These are phyloP conservation scores for Apomyelois bistriatella DNA, from an alignment of 2,888 invertebrate species.

Conservation along the genomic window DNA sequence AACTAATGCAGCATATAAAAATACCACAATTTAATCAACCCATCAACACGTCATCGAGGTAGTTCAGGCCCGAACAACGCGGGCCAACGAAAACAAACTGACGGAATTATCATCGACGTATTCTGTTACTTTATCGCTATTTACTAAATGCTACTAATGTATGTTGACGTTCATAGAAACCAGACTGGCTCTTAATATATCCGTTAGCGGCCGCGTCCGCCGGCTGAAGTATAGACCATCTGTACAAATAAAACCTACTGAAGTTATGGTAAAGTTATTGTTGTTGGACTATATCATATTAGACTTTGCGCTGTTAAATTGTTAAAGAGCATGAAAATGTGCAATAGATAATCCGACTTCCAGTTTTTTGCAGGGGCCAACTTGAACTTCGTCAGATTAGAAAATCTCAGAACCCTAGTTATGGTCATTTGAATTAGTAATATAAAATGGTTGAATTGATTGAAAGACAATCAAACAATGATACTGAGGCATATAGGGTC, in stretches of 20 bases:
- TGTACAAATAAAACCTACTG: conserved; percentile 52
- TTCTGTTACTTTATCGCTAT: conserved; percentile 51
- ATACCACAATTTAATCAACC: conserved; percentile 32
- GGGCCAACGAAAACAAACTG: conserved; percentile 46
- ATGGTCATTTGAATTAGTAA: too few species aligned
- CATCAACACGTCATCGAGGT: conserved; percentile 37
- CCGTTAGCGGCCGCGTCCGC: conserved; percentile 45
- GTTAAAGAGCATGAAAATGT: neutral
- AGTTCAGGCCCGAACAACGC: conserved; percentile 22
- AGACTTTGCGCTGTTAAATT: neutral
- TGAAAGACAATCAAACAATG: too few species aligned
- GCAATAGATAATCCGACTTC: neutral
- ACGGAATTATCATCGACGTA: conserved; percentile 52
- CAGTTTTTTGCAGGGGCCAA: too few species aligned
- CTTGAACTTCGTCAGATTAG: too few species aligned
- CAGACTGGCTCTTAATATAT: conserved; percentile 49
- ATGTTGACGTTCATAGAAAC: conserved; percentile 61
- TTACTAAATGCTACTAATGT: conserved; percentile 57
- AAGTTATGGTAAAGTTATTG: conserved; percentile 38
- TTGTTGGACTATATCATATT: neutral
- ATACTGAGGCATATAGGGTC: too few species aligned
- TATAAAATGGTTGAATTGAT: too few species aligned
- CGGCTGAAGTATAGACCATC: conserved; percentile 39
- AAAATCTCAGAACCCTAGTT: too few species aligned
- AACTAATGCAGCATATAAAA: conserved; percentile 38